Evolutionary conservation across 2,888 invertebrate genomes (phyloP).

Genomic region (Lypha dubia): DNA sequence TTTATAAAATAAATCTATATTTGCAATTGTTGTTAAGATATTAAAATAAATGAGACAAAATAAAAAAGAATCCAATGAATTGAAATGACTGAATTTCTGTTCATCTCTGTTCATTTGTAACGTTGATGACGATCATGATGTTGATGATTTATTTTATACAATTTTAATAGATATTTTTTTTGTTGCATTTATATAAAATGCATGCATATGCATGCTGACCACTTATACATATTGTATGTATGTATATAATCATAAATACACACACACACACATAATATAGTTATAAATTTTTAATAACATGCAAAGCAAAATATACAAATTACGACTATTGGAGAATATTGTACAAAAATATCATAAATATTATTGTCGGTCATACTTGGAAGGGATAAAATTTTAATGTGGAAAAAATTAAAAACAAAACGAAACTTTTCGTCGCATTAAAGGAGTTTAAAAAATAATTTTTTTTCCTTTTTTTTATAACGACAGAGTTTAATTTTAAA

Average conservation of each 20-base stretch:
- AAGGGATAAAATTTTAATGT: not conserved
- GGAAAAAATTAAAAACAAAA: too few relatives aligned
- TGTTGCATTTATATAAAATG: slow-evolving; percentile 42
- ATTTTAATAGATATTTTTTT: slow-evolving; percentile 37
- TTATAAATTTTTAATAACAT: slow-evolving; percentile 57
- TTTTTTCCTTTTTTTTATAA: not conserved
- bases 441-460: not conserved
- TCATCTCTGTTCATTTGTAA: slow-evolving; percentile 15
- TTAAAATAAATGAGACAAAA: slow-evolving; percentile 45
- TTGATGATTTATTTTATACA: slow-evolving; percentile 41
- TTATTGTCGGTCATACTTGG: not conserved
- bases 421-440: not conserved
- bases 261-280: too few relatives aligned
- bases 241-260: slow-evolving; percentile 12
- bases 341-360: slow-evolving; percentile 18
- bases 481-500: slow-evolving; percentile 10
- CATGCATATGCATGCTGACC: slow-evolving; percentile 12
- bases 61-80: slow-evolving; percentile 20
- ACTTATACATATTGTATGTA: slow-evolving; percentile 37
- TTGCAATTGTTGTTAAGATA: slow-evolving; percentile 48
- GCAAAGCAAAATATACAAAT: not conserved
- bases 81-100: slow-evolving; percentile 4
- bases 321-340: slow-evolving; percentile 23
- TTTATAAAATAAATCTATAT: slow-evolving; percentile 24
- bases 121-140: slow-evolving; percentile 41